Conservation (phyloP, 2,797 vertebrate species). For the Margarornis squamiger region DNA sequence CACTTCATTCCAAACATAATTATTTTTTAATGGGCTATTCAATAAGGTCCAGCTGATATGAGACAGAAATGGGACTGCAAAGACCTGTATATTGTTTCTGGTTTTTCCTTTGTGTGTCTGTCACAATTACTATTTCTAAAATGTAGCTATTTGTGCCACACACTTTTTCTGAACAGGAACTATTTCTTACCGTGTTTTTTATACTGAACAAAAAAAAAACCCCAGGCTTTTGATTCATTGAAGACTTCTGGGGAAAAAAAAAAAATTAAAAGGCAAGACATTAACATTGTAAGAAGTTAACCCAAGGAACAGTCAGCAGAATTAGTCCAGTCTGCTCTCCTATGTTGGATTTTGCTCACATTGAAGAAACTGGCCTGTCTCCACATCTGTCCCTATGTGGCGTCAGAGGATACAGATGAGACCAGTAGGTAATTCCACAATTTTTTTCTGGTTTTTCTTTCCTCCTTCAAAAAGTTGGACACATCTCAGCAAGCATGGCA, state of each 20-base stretch:
- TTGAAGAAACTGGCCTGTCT: background rate
- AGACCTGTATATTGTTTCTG: background rate
- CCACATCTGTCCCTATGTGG: fast-evolving
- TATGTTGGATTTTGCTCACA: background rate
- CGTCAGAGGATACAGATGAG: background rate
- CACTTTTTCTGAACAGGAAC: background rate
- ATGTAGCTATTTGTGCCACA: background rate
- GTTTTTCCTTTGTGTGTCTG: background rate
- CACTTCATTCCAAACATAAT: background rate
- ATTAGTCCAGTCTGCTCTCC: background rate
- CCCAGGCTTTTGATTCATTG: background rate
- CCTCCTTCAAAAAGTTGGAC: background rate
- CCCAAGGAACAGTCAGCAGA: background rate
- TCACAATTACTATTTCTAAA: background rate
- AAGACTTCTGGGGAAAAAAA: background rate
- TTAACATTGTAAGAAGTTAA: background rate
- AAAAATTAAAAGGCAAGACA: background rate
- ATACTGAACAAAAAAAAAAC: background rate
- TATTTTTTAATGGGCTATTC: background rate
- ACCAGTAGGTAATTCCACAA: background rate
- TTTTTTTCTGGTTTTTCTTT: background rate
- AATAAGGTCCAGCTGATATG: background rate
- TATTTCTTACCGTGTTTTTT: background rate
- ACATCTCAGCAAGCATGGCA: background rate
- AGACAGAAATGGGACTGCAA: background rate